phyloP scores from a whole-genome alignment of 2,888 invertebrate species.

The Oasisia sp. region DNA sequence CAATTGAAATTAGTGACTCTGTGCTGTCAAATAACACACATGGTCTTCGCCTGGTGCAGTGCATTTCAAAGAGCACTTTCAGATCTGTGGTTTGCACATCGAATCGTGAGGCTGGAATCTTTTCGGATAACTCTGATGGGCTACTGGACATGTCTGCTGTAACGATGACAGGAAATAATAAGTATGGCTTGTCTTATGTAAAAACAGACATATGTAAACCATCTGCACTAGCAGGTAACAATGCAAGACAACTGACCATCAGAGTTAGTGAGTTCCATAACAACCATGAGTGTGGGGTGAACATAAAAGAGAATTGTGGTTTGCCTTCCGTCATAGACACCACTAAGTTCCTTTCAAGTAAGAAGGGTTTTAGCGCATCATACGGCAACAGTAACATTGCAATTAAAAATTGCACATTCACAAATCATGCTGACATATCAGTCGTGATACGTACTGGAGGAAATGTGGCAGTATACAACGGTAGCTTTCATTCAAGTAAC shows the following conservation, averaged over 20 bases:
- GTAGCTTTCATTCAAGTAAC: conserved; percentile 8
- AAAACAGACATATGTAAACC: neutral
- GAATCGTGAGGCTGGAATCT: conserved; percentile 6
- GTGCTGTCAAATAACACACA: neutral
- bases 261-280: neutral
- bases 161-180: neutral
- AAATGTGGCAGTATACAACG: neutral
- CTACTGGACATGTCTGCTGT: neutral
- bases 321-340: neutral
- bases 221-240: neutral
- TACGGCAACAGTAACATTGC: neutral
- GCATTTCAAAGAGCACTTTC: neutral
- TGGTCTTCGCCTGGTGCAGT: neutral
- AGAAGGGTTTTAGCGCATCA: neutral
- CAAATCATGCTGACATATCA: neutral
- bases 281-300: neutral
- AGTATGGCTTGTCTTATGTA: neutral
- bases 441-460: neutral
- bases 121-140: neutral
- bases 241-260: neutral
- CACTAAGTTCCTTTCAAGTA: neutral
- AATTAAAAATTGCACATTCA: neutral
- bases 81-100: neutral
- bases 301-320: neutral
- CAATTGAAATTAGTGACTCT: neutral